Percentiles rank a stretch among this genome's conserved stretches.
Conservation (phyloP, 92 coral and sea anemone genomes). For the Epizoanthus illoricatus region DNA sequence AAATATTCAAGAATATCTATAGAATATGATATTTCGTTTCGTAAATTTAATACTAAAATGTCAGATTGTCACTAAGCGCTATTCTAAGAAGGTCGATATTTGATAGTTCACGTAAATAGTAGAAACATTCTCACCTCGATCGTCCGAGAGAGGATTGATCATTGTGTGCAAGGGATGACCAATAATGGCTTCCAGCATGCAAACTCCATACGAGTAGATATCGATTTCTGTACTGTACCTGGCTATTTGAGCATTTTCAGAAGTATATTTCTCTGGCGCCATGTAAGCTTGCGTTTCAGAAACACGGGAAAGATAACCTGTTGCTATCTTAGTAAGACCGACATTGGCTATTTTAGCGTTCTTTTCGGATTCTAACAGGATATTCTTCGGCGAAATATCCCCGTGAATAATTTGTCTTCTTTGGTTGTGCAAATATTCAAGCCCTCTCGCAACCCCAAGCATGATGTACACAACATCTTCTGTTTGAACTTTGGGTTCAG, state of each 20-base stretch:
- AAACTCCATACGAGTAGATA: conserved; percentile 52
- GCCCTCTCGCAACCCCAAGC: conserved; percentile 55
- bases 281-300: conserved; percentile 49
- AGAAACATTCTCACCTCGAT: conserved; percentile 27
- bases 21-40: too few relatives aligned
- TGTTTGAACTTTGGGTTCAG: conserved; percentile 21
- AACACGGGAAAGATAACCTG: conserved; percentile 27
- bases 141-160: conserved; percentile 42
- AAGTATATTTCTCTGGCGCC: conserved; percentile 40
- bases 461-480: conserved; percentile 50
- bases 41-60: too few relatives aligned
- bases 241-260: not conserved
- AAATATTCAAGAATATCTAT: too few relatives aligned
- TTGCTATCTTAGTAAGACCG: conserved; percentile 49
- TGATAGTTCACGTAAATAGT: too few relatives aligned
- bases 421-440: conserved; percentile 50
- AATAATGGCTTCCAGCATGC: conserved; percentile 40
- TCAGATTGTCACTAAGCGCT: too few relatives aligned
- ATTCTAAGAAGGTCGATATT: too few relatives aligned
- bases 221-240: conserved; percentile 49
- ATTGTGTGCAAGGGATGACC: conserved; percentile 21
- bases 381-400: conserved; percentile 51
- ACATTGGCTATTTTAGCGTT: conserved; percentile 55
- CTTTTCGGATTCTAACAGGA: conserved; percentile 46
- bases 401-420: conserved; percentile 46